Evolutionary conservation across 2,113 vertebrate species (phyloP).

Genomic region (Sinocyclocheilus anshuiensis): DNA sequence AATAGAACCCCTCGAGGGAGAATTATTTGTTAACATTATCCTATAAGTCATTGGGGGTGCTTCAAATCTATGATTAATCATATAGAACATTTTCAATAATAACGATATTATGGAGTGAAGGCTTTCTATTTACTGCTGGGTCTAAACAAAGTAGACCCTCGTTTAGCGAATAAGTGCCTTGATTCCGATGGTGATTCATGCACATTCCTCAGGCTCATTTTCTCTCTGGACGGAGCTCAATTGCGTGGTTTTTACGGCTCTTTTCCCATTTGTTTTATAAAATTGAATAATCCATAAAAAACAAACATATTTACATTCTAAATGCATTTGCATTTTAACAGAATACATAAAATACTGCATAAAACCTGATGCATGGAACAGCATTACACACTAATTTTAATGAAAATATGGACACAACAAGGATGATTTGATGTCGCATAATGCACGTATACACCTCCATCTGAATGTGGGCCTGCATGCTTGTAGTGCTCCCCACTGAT

Average conservation of each 20-base stretch:
- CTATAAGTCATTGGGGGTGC: conserved; percentile 73
- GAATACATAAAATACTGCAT: conserved; percentile 14
- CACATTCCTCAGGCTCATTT: conserved; percentile 39
- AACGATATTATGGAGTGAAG: conserved; percentile 59
- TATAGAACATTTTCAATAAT: conserved; percentile 72
- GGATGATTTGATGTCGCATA: neutral
- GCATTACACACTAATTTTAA: conserved; percentile 25
- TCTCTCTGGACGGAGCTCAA: conserved; percentile 45
- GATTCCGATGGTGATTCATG: conserved; percentile 50
- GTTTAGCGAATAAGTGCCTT: conserved; percentile 53
- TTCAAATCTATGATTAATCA: conserved; percentile 77
- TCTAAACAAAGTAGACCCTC: conserved; percentile 58
- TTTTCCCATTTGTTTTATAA: conserved; percentile 22
- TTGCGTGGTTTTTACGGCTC: conserved; percentile 32
- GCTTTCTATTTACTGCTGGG: conserved; percentile 57
- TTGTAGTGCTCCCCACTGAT: conserved; percentile 34
- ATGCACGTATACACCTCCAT: neutral
- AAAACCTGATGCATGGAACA: conserved; percentile 13
- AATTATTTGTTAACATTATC: conserved; percentile 82
- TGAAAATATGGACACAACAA: neutral
- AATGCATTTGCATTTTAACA: conserved; percentile 22
- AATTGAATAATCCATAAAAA: conserved; percentile 38
- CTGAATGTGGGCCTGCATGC: neutral
- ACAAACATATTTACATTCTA: conserved; percentile 30
- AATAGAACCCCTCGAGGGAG: conserved; percentile 77